Conservation (phyloP, 2,113 vertebrate species). For the Phylloscopus trochiloides region DNA sequence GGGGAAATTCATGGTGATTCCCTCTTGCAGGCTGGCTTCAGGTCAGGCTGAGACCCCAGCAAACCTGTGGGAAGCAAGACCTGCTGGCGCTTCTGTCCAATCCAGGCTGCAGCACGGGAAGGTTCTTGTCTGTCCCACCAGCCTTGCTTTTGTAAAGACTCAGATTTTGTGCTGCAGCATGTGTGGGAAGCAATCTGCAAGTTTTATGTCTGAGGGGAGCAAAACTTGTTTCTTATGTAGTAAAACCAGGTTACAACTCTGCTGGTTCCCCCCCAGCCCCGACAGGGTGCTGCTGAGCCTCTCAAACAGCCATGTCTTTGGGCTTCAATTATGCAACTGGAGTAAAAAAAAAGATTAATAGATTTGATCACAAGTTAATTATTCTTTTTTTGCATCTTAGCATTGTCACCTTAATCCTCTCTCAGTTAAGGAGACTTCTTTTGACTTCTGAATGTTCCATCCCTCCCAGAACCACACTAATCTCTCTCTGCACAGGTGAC, state of each 20-base stretch:
- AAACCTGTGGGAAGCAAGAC: background rate
- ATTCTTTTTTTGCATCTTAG: background rate
- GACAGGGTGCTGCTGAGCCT: background rate
- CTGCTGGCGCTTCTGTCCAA: background rate
- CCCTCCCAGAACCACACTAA: background rate
- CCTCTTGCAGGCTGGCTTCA: background rate
- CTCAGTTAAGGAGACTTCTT: background rate
- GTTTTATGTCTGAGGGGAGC: background rate
- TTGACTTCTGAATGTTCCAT: background rate
- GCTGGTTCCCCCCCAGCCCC: background rate
- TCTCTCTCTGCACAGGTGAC: background rate
- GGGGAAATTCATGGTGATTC: background rate
- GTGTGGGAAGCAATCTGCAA: background rate
- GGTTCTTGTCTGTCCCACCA: background rate
- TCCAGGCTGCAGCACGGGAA: fast-evolving
- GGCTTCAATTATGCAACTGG: background rate
- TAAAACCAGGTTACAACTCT: background rate
- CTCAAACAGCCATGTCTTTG: background rate
- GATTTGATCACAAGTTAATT: background rate
- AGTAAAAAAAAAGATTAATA: background rate
- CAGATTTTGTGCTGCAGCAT: background rate
- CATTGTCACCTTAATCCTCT: background rate
- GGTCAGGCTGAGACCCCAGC: background rate
- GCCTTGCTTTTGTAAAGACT: background rate
- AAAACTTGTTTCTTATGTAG: background rate